Percentiles rank a stretch among this genome's conserved stretches.
These are phyloP conservation scores for Athalia rosae DNA, from an alignment of 2,888 invertebrate species.

Conservation along the genomic window DNA sequence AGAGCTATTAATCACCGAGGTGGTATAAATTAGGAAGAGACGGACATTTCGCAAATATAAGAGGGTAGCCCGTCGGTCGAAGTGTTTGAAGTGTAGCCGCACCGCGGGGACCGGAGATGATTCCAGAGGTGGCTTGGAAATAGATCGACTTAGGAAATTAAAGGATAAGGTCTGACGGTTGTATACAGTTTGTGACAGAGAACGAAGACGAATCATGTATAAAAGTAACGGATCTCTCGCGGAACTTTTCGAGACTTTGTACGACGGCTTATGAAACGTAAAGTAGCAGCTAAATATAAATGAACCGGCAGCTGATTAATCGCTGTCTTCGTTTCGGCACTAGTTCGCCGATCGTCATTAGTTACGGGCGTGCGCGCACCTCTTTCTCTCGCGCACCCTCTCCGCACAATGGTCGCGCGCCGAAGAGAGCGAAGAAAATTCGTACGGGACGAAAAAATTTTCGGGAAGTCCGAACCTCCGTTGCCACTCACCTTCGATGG, in stretches of 20 bases:
- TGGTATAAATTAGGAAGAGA: slow-evolving; percentile 41
- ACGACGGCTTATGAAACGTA: slow-evolving; percentile 6
- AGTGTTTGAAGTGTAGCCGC: slow-evolving; percentile 39
- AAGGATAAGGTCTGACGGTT: slow-evolving; percentile 38
- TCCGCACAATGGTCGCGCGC: too few relatives aligned
- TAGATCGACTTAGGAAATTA: slow-evolving; percentile 42
- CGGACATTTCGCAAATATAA: slow-evolving; percentile 37
- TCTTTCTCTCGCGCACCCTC: too few relatives aligned
- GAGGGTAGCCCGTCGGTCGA: slow-evolving; percentile 24
- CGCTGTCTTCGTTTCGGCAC: slow-evolving; percentile 16
- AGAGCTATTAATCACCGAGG: slow-evolving; percentile 29
- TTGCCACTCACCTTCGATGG: slow-evolving; percentile 41
- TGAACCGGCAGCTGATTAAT: slow-evolving; percentile 26
- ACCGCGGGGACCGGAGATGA: slow-evolving; percentile 31
- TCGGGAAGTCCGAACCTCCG: slow-evolving; percentile 18
- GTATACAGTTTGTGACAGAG: slow-evolving; percentile 35
- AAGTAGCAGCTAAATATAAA: slow-evolving; percentile 34
- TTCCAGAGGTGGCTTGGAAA: slow-evolving; percentile 33
- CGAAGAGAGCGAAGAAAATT: too few relatives aligned
- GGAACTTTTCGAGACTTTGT: slow-evolving; percentile 24
- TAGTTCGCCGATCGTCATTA: background rate
- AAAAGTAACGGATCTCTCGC: slow-evolving; percentile 27
- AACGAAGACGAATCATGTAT: slow-evolving; percentile 39
- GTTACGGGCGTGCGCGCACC: background rate
- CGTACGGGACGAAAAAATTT: background rate